Base-by-base conservation (phyloP, 2,888 invertebrate genomes). In the Steinernema hermaphroditum region DNA sequence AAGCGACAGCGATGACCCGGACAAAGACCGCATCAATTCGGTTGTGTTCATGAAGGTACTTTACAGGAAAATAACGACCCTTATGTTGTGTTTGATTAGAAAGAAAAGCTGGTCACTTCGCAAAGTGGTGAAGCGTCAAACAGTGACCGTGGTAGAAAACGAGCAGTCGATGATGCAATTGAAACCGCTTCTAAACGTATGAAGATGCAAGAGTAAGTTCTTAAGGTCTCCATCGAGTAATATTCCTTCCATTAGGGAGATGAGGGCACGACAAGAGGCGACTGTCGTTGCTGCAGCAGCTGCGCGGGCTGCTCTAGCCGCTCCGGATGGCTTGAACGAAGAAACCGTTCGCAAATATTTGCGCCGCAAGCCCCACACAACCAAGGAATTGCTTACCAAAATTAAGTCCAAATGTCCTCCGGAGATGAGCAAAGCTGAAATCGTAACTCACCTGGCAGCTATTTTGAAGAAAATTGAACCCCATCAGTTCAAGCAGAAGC, bases 281-380 rank as follows among this genome's bases (percentile, higher is more conserved):
- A 29, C 19, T 29, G 68, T 8, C 19, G 27, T 9, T 68, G 12
- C 72, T 8, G 14, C 71, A 4, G 19, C 69, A n/a, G 34, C 37
- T 27, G 62, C 16, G 6, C 68, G 41, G 22, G 22, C 37, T 19
- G 29, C 41, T 46, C 74, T 43, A 46, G 77, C 74, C 19, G 74
- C 74, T 41, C 75, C 68, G 24, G 81, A 81, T 24, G 80, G 79
- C 1, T 57, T 82, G 41, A 83, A 78, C 37, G 83, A 85, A 71
- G 86, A 83, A 27, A 82, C 82, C n/a, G 84, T 98, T 6, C 90
- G 96, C 1, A 91, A 96, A 19, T 97, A 98, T 88, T 89, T 98
- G 41, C 92, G 93, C 88, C 91, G 97, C 12, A 97, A 97, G 86
- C 98, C 97, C 0, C 95, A 97, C 93, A 97, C 97, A 0, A 93